Conservation (phyloP, 2,113 vertebrate species). For the Psilopsiagon aurifrons region DNA sequence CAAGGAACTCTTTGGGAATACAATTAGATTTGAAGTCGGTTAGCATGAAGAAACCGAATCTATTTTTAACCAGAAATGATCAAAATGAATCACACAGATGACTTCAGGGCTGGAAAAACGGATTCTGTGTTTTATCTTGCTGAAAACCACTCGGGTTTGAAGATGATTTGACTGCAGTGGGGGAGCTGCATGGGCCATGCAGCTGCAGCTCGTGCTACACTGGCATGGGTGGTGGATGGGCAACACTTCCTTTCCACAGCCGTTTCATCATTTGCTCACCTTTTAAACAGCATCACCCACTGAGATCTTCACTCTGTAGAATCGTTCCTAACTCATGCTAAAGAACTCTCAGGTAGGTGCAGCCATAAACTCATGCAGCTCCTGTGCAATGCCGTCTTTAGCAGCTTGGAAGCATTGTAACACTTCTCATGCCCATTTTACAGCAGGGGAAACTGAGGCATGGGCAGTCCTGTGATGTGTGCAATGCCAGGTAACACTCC, state of each 20-base stretch:
- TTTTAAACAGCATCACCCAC: background rate
- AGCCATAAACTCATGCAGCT: background rate
- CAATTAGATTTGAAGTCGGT: slow-evolving; percentile 27
- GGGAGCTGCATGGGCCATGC: background rate
- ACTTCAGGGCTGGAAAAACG: background rate
- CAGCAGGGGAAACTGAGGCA: background rate
- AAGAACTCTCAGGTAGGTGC: background rate
- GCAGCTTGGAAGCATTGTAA: rapidly evolving
- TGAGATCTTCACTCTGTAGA: background rate
- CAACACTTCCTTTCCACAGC: background rate
- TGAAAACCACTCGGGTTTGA: background rate
- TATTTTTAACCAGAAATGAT: slow-evolving; percentile 43
- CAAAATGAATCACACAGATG: slow-evolving; percentile 43
- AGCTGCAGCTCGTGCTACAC: background rate
- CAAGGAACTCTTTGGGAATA: background rate
- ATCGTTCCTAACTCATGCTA: background rate
- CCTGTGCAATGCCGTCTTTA: background rate
- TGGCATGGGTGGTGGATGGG: background rate
- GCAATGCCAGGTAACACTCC: background rate
- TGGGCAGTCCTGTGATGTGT: rapidly evolving
- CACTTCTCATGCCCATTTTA: rapidly evolving
- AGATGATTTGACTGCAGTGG: rapidly evolving
- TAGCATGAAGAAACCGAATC: background rate
- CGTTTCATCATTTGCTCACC: rapidly evolving
- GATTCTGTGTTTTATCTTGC: background rate